phyloP scores from a whole-genome alignment of 2,888 invertebrate genomes.

The Volucella inflata region DNA sequence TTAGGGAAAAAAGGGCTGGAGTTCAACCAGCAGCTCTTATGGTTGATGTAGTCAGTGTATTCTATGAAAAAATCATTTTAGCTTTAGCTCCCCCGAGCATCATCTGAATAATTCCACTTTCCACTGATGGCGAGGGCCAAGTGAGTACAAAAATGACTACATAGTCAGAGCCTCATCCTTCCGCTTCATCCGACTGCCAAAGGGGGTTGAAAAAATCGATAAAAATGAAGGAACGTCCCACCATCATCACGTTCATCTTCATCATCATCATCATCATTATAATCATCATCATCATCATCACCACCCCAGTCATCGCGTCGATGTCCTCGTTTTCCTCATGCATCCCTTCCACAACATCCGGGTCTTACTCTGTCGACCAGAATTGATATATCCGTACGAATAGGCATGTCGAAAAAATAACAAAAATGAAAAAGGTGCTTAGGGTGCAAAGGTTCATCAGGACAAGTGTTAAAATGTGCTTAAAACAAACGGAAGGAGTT shows the following conservation, averaged over 20 bases:
- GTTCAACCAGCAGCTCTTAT: conserved; percentile 39
- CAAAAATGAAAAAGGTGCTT: neutral
- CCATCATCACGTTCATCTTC: conserved; percentile 52
- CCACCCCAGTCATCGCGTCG: neutral
- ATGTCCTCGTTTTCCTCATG: neutral
- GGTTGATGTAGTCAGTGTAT: conserved; percentile 43
- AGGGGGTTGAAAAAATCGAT: conserved; percentile 69
- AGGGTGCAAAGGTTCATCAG: conserved; percentile 17
- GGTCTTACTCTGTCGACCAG: too few species aligned
- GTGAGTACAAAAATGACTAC: conserved; percentile 33
- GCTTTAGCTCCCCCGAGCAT: conserved; percentile 46
- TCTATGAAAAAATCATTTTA: conserved; percentile 53
- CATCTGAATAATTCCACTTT: conserved; percentile 64
- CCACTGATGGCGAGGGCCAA: conserved; percentile 29
- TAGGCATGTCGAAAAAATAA: neutral
- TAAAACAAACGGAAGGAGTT: conserved; percentile 9
- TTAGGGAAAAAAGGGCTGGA: conserved; percentile 14
- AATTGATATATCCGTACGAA: conserved; percentile 22
- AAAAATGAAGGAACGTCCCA: conserved; percentile 73
- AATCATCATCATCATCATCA: conserved; percentile 15
- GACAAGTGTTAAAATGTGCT: conserved; percentile 8
- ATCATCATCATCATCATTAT: conserved; percentile 39
- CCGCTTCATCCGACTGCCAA: neutral
- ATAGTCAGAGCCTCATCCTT: conserved; percentile 32
- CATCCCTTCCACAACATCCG: too few species aligned